These are phyloP conservation scores for Zapus hudsonius DNA, from an alignment of 2,113 vertebrate species.

Conservation along the genomic window DNA sequence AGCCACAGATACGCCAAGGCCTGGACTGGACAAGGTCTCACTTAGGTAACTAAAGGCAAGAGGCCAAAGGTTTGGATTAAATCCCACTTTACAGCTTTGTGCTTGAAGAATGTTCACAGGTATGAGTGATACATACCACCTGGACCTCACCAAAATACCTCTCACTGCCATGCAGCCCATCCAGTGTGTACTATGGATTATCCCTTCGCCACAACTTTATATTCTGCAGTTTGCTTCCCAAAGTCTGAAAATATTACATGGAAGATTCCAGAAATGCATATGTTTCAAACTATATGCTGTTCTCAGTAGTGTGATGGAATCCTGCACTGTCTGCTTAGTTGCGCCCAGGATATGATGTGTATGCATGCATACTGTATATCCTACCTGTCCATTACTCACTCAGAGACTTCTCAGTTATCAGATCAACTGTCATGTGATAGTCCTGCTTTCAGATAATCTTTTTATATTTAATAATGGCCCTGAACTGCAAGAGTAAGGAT, in stretches of 20 bases:
- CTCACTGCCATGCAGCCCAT: neutral
- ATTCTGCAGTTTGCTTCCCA: neutral
- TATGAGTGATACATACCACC: too few species aligned
- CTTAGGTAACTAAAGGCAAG: neutral
- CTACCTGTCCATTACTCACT: neutral
- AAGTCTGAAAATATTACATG: neutral
- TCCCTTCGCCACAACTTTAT: neutral
- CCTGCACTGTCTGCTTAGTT: neutral
- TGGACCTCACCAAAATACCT: neutral
- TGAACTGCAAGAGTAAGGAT: neutral
- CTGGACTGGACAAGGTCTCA: neutral
- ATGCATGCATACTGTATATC: neutral
- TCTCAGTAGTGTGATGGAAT: neutral
- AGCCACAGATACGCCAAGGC: neutral
- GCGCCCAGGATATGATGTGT: neutral
- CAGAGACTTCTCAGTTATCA: neutral
- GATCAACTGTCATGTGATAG: neutral
- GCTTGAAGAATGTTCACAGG: neutral
- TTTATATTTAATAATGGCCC: neutral
- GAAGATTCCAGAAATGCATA: constrained; percentile 8
- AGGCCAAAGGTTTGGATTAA: neutral
- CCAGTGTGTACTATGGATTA: neutral
- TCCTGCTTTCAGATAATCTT: neutral
- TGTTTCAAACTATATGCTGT: neutral
- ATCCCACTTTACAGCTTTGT: neutral